Percentiles rank a stretch among this genome's conserved stretches.
Conservation (phyloP, 2,888 invertebrate species). For the Diploptera punctata region DNA sequence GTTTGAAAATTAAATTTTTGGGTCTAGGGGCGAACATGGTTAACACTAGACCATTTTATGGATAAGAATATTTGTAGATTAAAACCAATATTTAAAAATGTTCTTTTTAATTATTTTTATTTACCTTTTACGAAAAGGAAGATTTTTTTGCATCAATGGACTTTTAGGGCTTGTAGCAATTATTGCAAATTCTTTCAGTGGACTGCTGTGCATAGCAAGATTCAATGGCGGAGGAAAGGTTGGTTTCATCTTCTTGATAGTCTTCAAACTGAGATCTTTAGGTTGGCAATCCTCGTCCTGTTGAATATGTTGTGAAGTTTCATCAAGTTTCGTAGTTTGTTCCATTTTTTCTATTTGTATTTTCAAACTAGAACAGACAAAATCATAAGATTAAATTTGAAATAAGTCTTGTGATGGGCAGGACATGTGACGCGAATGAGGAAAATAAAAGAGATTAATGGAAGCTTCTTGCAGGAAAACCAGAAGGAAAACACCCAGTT, state of each 20-base stretch:
- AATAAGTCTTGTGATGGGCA: too few species aligned
- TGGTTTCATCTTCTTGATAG: slow-evolving; percentile 44
- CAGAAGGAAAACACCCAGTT: too few species aligned
- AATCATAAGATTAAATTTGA: too few species aligned
- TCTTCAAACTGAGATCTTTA: slow-evolving; percentile 46
- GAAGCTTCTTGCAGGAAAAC: too few species aligned
- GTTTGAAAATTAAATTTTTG: too few species aligned
- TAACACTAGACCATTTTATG: too few species aligned
- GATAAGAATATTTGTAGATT: too few species aligned
- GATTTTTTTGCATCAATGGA: slow-evolving; percentile 46
- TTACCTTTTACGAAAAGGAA: slow-evolving; percentile 47
- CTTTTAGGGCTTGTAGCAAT: slow-evolving; percentile 46
- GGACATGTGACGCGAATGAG: too few species aligned
- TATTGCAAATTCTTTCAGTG: slow-evolving; percentile 45
- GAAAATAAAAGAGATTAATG: too few species aligned
- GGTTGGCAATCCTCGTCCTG: slow-evolving; percentile 43
- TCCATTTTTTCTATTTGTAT: not conserved
- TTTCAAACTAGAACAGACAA: not conserved
- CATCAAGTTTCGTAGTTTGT: not conserved
- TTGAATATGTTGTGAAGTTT: not conserved
- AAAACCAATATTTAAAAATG: too few species aligned
- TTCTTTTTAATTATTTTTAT: too few species aligned
- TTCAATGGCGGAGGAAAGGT: slow-evolving; percentile 47
- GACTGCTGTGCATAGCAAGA: slow-evolving; percentile 37
- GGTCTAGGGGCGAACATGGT: too few species aligned